These are phyloP conservation scores for Macrophya alboannulata DNA, from an alignment of 2,888 invertebrate species.

Conservation along the genomic window DNA sequence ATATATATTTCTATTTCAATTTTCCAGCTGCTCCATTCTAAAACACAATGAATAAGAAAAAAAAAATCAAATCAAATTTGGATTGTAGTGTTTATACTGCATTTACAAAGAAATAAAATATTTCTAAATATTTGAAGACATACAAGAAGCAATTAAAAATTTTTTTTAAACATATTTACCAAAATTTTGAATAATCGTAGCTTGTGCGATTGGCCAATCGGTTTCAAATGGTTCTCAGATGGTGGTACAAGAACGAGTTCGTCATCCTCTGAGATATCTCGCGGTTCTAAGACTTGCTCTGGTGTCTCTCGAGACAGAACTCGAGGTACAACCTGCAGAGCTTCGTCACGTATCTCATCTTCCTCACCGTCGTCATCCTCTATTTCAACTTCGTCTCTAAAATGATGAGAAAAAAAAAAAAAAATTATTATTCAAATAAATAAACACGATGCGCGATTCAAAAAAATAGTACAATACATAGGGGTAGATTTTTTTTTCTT, in stretches of 20 bases:
- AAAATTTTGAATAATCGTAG: slow-evolving; percentile 67
- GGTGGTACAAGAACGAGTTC: slow-evolving; percentile 62
- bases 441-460: not conserved
- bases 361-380: slow-evolving; percentile 43
- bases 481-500: not conserved
- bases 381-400: slow-evolving; percentile 41
- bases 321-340: slow-evolving; percentile 30
- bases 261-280: slow-evolving; percentile 40
- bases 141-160: not conserved
- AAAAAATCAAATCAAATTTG: not conserved
- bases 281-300: slow-evolving; percentile 47
- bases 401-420: not conserved
- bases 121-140: not conserved
- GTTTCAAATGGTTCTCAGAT: slow-evolving; percentile 61
- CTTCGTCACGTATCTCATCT: slow-evolving; percentile 37
- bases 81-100: too few relatives aligned
- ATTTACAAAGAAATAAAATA: not conserved
- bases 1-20: slow-evolving; percentile 33
- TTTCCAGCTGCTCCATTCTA: slow-evolving; percentile 47
- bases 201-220: slow-evolving; percentile 61
- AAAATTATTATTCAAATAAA: not conserved
- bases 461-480: not conserved
- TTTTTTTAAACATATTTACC: slow-evolving; percentile 64
- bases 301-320: slow-evolving; percentile 35
- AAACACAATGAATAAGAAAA: not conserved